Percentiles rank a stretch among this genome's conserved stretches.
phyloP scores from a whole-genome alignment of 2,113 vertebrate species.

The Talpa occidentalis region DNA sequence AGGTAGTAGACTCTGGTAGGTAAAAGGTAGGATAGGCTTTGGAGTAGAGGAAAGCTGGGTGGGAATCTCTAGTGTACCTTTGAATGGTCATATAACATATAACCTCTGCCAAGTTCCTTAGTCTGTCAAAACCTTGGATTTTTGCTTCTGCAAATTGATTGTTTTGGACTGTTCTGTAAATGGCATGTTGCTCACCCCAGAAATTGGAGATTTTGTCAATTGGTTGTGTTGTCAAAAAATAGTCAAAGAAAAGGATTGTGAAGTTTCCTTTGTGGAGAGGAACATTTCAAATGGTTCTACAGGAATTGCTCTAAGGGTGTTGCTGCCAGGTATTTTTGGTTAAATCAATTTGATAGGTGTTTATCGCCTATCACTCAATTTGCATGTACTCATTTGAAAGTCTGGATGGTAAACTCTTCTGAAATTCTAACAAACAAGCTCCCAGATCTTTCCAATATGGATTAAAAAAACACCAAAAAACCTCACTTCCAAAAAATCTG shows the following conservation, averaged over 20 bases:
- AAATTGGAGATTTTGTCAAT: neutral
- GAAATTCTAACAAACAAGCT: neutral
- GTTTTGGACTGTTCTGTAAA: neutral
- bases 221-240: neutral
- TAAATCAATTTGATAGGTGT: neutral
- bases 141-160: neutral
- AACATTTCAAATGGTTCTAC: neutral
- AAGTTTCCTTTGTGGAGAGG: neutral
- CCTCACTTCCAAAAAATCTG: neutral
- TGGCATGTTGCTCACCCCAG: neutral
- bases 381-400: neutral
- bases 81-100: neutral
- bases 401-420: neutral
- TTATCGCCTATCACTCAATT: neutral
- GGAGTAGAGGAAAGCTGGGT: neutral
- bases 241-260: neutral
- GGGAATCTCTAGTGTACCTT: neutral
- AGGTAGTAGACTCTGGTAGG: neutral
- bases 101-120: neutral
- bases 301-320: neutral
- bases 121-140: neutral
- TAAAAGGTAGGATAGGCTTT: slow-evolving; percentile 18
- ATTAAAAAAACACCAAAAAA: neutral
- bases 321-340: neutral
- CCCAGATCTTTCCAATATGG: neutral